Base-by-base conservation (phyloP, 2,797 vertebrate species). In the Petrocephalus sullivani region DNA sequence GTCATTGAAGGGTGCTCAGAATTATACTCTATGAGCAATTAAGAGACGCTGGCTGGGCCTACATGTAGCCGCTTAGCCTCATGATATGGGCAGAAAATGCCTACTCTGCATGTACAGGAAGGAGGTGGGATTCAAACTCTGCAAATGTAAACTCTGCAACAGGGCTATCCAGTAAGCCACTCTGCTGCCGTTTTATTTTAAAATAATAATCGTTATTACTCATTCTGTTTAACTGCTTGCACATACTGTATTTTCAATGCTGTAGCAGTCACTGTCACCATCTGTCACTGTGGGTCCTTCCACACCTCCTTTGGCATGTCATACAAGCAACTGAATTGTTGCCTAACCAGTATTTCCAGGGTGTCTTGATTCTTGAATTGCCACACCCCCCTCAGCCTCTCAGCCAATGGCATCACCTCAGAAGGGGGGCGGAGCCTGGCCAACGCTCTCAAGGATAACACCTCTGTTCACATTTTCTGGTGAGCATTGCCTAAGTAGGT, bases 391-490 rank as follows among this genome's bases (percentile, higher is more conserved):
- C 89, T 28, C 86, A 99, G 98, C 89, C 96, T 99, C 0, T 96
- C 98, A 0, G 97, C 96, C 91, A 99, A 98, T 0, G 94, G 95
- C 90, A 97, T 99, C 93, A 96, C 97, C 0, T 94, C 96, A 2
- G 94, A 94, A 87, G 98, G 98, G 60, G 98, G 97, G 37, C 95
- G 91, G 91, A 94, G 92, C 64, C 95, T 99, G 23, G 96, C 97
- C 0, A 94, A 94, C 90, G 97, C 97, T 0, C 93, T 99, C 91
- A 94, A 92, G 37, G 93, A 95, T 87, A 99, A 99, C 92, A 88
- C 89, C 1, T 92, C 94, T 0, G 94, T 99, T 90, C 94, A 91
- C 89, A 98, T 97, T 93, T 96, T 99, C 93, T 99, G 98, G 98
- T 99, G 95, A 93, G 23, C 87, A 9, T 2, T 41, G 54, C 19